Evolutionary conservation across 1,140 invertebrate genomes (phyloP), one percentile per base, ranked within the genome.

Genomic region (Maconellicoccus hirsutus): DNA sequence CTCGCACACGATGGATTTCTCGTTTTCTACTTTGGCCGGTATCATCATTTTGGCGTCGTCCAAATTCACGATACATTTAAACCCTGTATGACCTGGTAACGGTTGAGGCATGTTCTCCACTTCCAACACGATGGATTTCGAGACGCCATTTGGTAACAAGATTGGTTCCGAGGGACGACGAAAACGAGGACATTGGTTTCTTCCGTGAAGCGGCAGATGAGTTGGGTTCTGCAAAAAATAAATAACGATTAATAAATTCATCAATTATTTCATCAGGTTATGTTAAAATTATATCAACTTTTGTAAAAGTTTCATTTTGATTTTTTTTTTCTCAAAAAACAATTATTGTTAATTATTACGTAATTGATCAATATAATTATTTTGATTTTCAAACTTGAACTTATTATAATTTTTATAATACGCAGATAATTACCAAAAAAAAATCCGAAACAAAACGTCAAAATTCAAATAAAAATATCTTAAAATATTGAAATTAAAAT

Each of bases 81-180:
- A 94, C 29, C 91, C 91, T 16, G 89, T 89, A 74, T 92, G 91
- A 0, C 87, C 91, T 71, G 87, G 86, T 81, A 91, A 89, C 10
- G 92, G 90, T 79, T 91, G 88, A 3, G 92, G 92, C 59, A 95
- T 79, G 80, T 96, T 95, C 77, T 94, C 91, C 25, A 94, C 92
- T 79, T 93, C 90, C 23, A 96, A 82, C 27, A 88, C 83, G 70
- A 96, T 89, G 81, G 94, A 91, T 78, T 92, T 93, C 3, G 89
- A 87, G 23, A 94, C 90, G 78, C 92, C 92, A 75, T 94, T 93
- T 0, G 93, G 91, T 52, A 95, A 78, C 76, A 95, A 83, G 72
- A 94, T 87, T 8, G 85, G 83, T 75, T 84, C 82, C 59, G 81
- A 79, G 8, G 82, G 82, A 71, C 83, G 84, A 71, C 87, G 85